Conservation (phyloP, 2,888 invertebrate genomes). For the Rhingia campestris region DNA sequence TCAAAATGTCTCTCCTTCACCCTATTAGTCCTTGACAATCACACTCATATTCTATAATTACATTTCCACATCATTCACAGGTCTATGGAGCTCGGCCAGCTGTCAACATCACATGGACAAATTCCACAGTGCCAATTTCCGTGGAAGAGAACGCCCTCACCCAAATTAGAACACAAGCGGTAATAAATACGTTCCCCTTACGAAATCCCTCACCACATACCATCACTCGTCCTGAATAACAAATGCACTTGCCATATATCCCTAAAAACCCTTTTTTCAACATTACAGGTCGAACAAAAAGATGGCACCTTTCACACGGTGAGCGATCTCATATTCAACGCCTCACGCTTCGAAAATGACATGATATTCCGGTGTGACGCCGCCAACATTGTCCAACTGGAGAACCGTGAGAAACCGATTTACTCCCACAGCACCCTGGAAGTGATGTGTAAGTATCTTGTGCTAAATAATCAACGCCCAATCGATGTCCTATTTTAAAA, state of each 20-base stretch:
- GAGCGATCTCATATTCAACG: conserved; percentile 90
- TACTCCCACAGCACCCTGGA: conserved; percentile 88
- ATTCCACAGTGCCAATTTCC: conserved; percentile 85
- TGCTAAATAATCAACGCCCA: not conserved
- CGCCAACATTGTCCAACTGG: conserved; percentile 90
- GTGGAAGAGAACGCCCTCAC: conserved; percentile 79
- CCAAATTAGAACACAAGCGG: conserved; percentile 82
- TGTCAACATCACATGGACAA: conserved; percentile 93
- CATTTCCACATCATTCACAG: conserved; percentile 64
- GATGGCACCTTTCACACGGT: conserved; percentile 92
- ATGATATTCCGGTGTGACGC: conserved; percentile 91
- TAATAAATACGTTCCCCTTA: conserved; percentile 79
- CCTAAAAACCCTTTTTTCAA: not conserved
- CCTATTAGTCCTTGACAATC: not conserved
- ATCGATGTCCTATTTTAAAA: conserved; percentile 15
- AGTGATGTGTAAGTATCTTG: conserved; percentile 90
- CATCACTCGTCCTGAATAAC: conserved; percentile 2
- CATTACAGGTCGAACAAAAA: conserved; percentile 79
- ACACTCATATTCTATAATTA: not conserved
- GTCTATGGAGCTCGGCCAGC: conserved; percentile 92
- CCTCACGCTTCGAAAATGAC: conserved; percentile 91
- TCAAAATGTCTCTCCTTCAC: no score
- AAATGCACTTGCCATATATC: conserved; percentile 3
- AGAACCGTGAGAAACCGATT: conserved; percentile 89
- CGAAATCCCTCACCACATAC: not conserved